Conservation (phyloP, 2,113 vertebrate species). For the Pteruthius melanotis region DNA sequence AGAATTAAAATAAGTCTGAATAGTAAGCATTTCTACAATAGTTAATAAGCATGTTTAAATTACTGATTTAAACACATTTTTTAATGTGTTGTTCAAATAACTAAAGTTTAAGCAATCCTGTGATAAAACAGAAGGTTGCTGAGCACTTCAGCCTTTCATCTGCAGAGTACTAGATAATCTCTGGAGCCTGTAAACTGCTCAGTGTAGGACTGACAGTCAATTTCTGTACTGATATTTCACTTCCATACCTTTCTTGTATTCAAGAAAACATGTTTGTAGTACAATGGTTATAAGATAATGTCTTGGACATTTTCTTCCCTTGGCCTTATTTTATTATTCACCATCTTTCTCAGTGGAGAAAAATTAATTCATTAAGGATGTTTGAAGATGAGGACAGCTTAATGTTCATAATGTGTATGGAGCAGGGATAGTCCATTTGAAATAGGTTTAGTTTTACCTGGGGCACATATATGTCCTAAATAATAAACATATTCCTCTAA, state of each 20-base stretch:
- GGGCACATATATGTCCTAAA: neutral
- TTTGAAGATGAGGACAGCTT: neutral
- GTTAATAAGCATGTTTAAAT: neutral
- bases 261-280: neutral
- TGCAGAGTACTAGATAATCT: neutral
- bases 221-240: neutral
- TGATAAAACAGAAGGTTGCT: neutral
- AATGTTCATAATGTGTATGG: neutral
- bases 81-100: neutral
- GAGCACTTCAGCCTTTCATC: neutral
- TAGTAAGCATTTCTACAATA: neutral
- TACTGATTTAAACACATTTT: neutral
- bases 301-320: neutral
- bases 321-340: neutral
- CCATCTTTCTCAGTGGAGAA: neutral
- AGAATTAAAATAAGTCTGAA: neutral
- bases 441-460: neutral
- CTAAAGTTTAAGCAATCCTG: neutral
- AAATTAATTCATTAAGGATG: neutral
- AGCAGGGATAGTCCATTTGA: neutral
- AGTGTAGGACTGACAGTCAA: neutral
- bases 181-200: neutral
- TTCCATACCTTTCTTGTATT: neutral
- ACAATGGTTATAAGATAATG: neutral
- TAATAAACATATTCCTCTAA: conserved; percentile 22